Evolutionary conservation across 2,797 vertebrate species (phyloP).

Genomic region (Enteromius fasciolatus): DNA sequence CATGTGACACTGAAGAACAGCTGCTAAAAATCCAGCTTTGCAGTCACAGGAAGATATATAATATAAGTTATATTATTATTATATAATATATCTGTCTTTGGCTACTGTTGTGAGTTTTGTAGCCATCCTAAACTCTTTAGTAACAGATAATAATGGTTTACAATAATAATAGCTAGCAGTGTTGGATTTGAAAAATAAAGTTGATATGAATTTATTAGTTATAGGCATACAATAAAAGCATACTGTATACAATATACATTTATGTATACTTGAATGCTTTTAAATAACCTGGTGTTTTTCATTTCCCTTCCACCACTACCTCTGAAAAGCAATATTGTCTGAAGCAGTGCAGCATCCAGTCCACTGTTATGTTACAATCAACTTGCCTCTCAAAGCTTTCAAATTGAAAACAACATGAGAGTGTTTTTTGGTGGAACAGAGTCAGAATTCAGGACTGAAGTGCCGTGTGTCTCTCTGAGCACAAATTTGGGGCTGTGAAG

Average conservation of each 20-base stretch:
- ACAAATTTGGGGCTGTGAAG: conserved; percentile 48
- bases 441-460: conserved; percentile 10
- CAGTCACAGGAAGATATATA: not conserved
- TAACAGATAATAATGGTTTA: not conserved
- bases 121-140: not conserved
- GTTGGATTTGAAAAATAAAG: not conserved
- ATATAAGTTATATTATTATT: too few relatives aligned
- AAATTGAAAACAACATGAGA: conserved; percentile 40
- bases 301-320: not conserved
- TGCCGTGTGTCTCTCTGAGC: conserved; percentile 34
- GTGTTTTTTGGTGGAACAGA: conserved; percentile 31
- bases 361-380: conserved; percentile 27
- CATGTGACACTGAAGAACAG: not conserved
- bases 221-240: not conserved
- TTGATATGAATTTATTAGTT: not conserved
- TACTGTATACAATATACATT: not conserved
- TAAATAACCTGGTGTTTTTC: not conserved
- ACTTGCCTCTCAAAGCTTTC: conserved; percentile 22
- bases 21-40: not conserved
- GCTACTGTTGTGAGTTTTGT: not conserved
- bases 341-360: not conserved
- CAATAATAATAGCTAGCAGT: not conserved
- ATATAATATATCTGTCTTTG: not conserved
- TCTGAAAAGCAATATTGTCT: conserved; percentile 5
- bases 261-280: not conserved